Evolutionary conservation across 2,888 invertebrate species (phyloP).

Genomic region (Dendrolimus houi): DNA sequence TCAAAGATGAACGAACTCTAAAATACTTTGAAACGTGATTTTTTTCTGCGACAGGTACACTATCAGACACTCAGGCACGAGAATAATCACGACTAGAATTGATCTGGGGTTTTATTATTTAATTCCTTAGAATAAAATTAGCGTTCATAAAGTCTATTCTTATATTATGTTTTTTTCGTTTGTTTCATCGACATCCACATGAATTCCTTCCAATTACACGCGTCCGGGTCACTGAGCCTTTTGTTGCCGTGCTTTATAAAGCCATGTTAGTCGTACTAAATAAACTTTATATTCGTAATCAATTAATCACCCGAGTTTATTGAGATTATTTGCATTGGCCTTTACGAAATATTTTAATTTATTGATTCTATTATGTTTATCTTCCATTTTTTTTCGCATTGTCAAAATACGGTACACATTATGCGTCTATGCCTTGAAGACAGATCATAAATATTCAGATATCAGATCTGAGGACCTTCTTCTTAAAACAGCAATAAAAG

Average conservation of each 20-base stretch:
- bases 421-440: too few species aligned
- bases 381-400: too few species aligned
- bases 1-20: neutral
- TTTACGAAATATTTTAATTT: too few species aligned
- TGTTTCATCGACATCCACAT: slow-evolving; percentile 18
- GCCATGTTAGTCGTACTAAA: too few species aligned
- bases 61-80: neutral
- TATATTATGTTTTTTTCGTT: neutral
- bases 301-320: too few species aligned
- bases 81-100: neutral
- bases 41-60: neutral
- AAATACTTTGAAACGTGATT: neutral
- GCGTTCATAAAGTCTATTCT: neutral
- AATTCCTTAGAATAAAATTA: neutral
- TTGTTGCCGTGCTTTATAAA: slow-evolving; percentile 6
- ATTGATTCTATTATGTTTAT: too few species aligned
- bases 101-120: neutral
- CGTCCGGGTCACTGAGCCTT: slow-evolving; percentile 40
- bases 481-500: too few species aligned
- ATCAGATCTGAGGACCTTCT: too few species aligned
- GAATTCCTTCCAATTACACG: slow-evolving; percentile 22
- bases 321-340: too few species aligned
- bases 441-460: too few species aligned
- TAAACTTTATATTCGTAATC: too few species aligned
- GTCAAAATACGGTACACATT: too few species aligned